phyloP scores from a whole-genome alignment of 2,797 vertebrate species.

The Enteromius afrohamiltoni region DNA sequence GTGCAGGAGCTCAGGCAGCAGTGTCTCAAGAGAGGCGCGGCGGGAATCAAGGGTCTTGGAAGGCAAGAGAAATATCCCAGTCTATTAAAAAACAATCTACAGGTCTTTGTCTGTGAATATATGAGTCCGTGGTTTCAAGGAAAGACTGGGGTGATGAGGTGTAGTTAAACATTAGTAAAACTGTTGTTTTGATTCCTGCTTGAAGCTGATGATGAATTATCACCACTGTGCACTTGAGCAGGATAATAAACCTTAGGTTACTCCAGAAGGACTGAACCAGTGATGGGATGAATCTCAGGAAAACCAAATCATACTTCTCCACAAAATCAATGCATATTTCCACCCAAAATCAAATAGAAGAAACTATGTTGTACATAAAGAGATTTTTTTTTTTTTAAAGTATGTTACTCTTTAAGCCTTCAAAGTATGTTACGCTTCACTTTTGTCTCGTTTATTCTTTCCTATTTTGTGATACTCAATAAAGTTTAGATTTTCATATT shows the following conservation, averaged over 20 bases:
- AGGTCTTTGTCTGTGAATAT: neutral
- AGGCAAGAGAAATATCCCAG: slow-evolving; percentile 63
- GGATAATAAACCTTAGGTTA: neutral
- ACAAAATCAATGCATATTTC: too few relatives aligned
- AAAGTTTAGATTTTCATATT: too few relatives aligned
- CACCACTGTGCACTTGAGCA: neutral
- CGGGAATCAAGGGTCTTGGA: slow-evolving; percentile 73
- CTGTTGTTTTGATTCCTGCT: neutral
- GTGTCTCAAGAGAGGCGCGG: slow-evolving; percentile 71
- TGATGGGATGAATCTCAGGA: neutral
- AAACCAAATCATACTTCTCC: neutral
- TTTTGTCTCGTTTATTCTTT: too few relatives aligned
- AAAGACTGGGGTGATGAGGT: neutral
- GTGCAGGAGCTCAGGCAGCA: slow-evolving; percentile 69
- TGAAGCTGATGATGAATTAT: neutral
- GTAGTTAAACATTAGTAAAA: neutral
- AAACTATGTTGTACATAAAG: neutral
- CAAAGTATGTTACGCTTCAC: neutral
- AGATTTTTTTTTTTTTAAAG: neutral
- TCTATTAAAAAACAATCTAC: neutral
- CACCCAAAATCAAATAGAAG: too few relatives aligned
- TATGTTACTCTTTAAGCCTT: too few relatives aligned
- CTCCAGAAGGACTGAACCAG: neutral
- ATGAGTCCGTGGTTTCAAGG: neutral
- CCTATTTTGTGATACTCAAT: too few relatives aligned